A percentile compares a stretch with the other conserved stretches of the same genome.
These are phyloP conservation scores for Cololabis saira DNA, from an alignment of 2,113 vertebrate species.

Conservation along the genomic window DNA sequence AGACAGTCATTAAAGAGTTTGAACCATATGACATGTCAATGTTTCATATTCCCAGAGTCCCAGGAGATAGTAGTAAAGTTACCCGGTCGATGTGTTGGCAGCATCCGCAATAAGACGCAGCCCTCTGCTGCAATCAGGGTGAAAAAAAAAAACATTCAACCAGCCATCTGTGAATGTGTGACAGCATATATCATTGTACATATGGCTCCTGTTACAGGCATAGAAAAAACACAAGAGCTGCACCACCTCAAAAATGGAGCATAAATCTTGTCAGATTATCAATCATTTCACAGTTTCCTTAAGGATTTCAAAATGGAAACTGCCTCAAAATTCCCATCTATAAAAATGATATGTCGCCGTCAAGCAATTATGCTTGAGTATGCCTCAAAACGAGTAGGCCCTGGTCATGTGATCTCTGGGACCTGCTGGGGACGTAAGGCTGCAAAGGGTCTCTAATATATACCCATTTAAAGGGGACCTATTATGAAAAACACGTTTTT, in stretches of 20 bases:
- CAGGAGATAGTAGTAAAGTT: slow-evolving; percentile 23
- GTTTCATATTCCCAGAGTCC: slow-evolving; percentile 16
- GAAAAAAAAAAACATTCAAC: slow-evolving; percentile 20
- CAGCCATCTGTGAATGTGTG: slow-evolving; percentile 12
- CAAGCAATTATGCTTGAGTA: background rate
- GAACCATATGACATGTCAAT: slow-evolving; percentile 49
- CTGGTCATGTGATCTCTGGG: too few species aligned
- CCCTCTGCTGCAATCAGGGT: background rate
- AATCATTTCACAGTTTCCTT: background rate
- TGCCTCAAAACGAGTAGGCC: too few species aligned
- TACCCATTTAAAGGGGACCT: too few species aligned
- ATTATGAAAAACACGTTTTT: too few species aligned
- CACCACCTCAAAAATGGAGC: background rate
- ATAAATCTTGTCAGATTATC: background rate
- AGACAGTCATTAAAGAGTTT: slow-evolving; percentile 23
- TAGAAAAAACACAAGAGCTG: slow-evolving; percentile 6
- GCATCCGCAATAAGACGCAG: slow-evolving; percentile 29
- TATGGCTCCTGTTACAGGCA: slow-evolving; percentile 3
- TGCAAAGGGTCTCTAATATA: too few species aligned
- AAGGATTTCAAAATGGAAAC: too few species aligned
- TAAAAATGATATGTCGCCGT: background rate
- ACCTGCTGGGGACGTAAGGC: too few species aligned
- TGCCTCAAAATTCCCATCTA: too few species aligned
- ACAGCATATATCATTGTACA: background rate
- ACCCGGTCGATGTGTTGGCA: slow-evolving; percentile 23